These are phyloP conservation scores for Hipparchia sbordonii DNA, from an alignment of 2,888 invertebrate genomes.

Conservation along the genomic window DNA sequence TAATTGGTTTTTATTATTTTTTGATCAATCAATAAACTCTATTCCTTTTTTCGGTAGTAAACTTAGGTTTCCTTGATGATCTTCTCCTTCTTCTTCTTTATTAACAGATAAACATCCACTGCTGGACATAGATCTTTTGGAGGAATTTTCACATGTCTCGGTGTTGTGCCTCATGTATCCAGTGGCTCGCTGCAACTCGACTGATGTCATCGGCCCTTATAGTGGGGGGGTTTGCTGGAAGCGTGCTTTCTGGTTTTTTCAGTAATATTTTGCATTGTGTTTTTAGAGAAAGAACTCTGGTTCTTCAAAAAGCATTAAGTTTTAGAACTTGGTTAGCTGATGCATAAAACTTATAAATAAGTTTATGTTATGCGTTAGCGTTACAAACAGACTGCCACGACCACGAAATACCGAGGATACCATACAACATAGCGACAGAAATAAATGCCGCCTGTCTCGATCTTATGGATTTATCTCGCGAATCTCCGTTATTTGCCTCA, in stretches of 20 bases:
- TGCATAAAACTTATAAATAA: constrained; percentile 6
- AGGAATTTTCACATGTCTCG: too few relatives aligned
- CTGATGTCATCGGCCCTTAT: too few relatives aligned
- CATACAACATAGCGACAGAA: constrained; percentile 65
- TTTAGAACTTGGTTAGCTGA: constrained; percentile 8
- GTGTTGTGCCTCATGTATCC: too few relatives aligned
- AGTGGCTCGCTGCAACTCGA: too few relatives aligned
- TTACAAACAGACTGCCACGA: constrained; percentile 42
- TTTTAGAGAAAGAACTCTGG: background rate
- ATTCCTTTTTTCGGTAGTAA: background rate
- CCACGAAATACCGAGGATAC: constrained; percentile 66
- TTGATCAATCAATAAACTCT: too few relatives aligned
- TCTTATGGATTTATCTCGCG: constrained; percentile 60
- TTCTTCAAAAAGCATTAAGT: too few relatives aligned
- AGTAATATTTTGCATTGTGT: background rate
- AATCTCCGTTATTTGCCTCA: constrained; percentile 53
- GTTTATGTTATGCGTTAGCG: background rate
- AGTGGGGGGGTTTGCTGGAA: too few relatives aligned
- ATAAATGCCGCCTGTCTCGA: constrained; percentile 59
- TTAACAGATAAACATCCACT: too few relatives aligned
- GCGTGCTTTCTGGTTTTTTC: too few relatives aligned
- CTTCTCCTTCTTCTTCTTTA: background rate
- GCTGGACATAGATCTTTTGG: background rate
- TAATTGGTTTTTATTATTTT: too few relatives aligned
- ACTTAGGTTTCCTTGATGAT: background rate